Evolutionary conservation across 1,140 invertebrate species (phyloP).

Genomic region (Drosophila bocki): DNA sequence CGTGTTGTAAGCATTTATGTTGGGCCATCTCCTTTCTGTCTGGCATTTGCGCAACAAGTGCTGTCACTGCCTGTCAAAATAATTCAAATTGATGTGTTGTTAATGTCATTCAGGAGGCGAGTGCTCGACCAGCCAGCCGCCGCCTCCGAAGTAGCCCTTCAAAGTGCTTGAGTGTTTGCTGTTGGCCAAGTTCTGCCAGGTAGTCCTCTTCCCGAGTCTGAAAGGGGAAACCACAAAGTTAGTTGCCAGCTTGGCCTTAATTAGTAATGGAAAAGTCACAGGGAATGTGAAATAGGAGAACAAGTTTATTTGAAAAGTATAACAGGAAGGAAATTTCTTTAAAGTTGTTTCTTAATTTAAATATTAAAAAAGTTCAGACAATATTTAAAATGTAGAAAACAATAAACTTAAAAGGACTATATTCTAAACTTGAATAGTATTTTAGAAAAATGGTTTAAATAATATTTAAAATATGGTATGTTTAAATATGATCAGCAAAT

Average conservation of each 20-base stretch:
- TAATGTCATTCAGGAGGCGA: constrained; percentile 55
- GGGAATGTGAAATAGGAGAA: background rate
- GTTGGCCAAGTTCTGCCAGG: constrained; percentile 19
- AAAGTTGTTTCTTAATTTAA: background rate
- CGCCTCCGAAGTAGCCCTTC: constrained; percentile 43
- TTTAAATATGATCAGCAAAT: background rate
- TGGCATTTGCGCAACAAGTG: constrained; percentile 55
- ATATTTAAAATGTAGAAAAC: background rate
- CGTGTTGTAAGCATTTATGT: constrained; percentile 44
- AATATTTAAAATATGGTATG: no score
- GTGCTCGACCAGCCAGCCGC: constrained; percentile 22
- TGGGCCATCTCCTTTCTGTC: constrained; percentile 5
- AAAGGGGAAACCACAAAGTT: constrained; percentile 35
- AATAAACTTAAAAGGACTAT: background rate
- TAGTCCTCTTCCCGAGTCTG: background rate
- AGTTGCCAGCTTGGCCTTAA: constrained; percentile 18
- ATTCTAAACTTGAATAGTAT: background rate
- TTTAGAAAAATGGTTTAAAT: no score
- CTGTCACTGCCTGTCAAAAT: constrained; percentile 76
- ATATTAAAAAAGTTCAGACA: background rate
- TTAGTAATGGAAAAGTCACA: constrained; percentile 20
- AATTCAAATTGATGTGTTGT: constrained; percentile 73
- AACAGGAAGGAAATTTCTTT: background rate
- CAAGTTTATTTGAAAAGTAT: background rate
- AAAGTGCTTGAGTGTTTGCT: constrained; percentile 44